Evolutionary conservation across 2,113 vertebrate species (phyloP).

Genomic region (Eurystomus gularis): DNA sequence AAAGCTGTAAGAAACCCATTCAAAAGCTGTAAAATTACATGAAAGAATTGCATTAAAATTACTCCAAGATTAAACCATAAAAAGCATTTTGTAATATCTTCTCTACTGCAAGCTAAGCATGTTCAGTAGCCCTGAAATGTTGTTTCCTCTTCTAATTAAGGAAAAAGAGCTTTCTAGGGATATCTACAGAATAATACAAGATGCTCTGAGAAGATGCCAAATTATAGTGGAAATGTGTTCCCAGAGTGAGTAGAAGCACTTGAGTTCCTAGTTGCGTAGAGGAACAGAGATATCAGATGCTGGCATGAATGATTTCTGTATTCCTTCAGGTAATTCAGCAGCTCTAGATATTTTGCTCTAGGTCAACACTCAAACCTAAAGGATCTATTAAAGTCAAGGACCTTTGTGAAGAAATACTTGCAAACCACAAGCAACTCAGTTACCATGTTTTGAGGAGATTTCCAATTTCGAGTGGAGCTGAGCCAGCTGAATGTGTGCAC

Average conservation of each 20-base stretch:
- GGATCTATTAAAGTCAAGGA: neutral
- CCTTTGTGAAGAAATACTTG: neutral
- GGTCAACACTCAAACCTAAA: neutral
- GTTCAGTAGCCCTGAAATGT: neutral
- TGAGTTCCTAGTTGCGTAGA: neutral
- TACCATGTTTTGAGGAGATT: neutral
- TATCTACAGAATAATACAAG: neutral
- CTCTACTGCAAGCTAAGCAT: neutral
- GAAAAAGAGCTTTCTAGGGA: conserved; percentile 27
- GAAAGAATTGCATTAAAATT: neutral
- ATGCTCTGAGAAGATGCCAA: conserved; percentile 5
- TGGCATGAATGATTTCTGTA: neutral
- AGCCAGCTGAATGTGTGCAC: neutral
- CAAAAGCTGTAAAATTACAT: neutral
- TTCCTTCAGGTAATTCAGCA: neutral
- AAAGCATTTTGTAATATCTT: neutral
- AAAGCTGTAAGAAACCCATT: neutral
- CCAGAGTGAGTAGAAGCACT: neutral
- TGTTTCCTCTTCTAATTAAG: conserved; percentile 25
- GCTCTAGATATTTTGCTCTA: neutral
- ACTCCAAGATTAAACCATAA: neutral
- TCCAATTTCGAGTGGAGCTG: neutral
- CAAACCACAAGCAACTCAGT: neutral
- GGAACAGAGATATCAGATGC: neutral
- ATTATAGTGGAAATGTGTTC: conserved; percentile 5